phyloP scores from a whole-genome alignment of 2,797 vertebrate species.

The Phoxinus dragarum region DNA sequence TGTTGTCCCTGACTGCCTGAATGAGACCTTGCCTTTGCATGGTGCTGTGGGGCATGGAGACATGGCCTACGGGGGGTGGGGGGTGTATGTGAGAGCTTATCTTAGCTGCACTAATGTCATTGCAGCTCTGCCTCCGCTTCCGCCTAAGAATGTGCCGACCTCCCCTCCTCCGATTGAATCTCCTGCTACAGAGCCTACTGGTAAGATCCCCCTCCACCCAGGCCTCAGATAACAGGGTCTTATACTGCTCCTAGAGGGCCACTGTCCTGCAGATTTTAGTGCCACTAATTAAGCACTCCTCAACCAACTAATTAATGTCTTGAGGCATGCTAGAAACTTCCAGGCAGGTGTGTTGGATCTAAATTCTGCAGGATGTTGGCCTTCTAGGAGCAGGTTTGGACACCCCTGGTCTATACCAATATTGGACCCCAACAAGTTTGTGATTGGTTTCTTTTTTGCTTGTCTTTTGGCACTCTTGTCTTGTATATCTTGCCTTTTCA shows the following conservation, averaged over 20 bases:
- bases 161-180: slow-evolving; percentile 82
- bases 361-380: background rate
- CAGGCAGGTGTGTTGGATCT: background rate
- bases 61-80: slow-evolving; percentile 43
- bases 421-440: slow-evolving; percentile 65
- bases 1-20: slow-evolving; percentile 59
- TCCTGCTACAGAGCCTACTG: slow-evolving; percentile 78
- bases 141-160: slow-evolving; percentile 91
- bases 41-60: slow-evolving; percentile 57
- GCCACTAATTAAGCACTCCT: background rate
- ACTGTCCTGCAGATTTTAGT: background rate
- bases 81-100: slow-evolving; percentile 51
- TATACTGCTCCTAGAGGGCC: background rate
- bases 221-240: slow-evolving; percentile 66
- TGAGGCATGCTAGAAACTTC: background rate
- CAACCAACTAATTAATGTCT: background rate
- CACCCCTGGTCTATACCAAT: slow-evolving; percentile 68
- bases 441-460: slow-evolving; percentile 34
- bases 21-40: slow-evolving; percentile 61
- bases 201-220: slow-evolving; percentile 72
- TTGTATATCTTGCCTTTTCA: background rate
- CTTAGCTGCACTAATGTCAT: slow-evolving; percentile 64
- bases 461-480: slow-evolving; percentile 1
- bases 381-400: background rate
- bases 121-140: slow-evolving; percentile 93